Percentiles rank a stretch among this genome's conserved stretches.
Conservation (phyloP, 2,113 vertebrate species). For the Tyto alba region DNA sequence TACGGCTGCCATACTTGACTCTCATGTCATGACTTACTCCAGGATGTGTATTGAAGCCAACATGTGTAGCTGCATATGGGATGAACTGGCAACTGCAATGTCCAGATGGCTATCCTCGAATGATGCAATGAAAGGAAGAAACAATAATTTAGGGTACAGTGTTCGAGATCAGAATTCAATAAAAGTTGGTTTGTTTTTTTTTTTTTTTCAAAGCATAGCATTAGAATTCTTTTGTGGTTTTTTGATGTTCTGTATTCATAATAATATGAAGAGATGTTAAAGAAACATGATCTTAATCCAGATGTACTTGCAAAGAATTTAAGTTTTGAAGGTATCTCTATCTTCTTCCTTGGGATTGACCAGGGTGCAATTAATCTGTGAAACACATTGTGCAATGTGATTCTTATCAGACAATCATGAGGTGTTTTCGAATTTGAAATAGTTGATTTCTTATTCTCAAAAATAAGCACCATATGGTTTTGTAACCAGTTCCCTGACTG, state of each 20-base stretch:
- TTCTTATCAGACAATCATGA: conserved; percentile 38
- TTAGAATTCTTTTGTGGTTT: neutral
- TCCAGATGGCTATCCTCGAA: conserved; percentile 31
- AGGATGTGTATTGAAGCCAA: neutral
- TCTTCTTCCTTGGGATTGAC: conserved; percentile 17
- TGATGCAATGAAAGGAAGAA: neutral
- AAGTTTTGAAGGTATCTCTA: neutral
- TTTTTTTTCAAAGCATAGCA: neutral
- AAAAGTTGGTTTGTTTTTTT: neutral
- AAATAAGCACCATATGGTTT: conserved; percentile 68
- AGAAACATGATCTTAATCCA: neutral
- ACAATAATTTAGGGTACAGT: neutral
- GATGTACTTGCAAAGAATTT: neutral
- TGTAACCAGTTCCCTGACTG: conserved; percentile 40
- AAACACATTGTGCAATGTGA: conserved; percentile 35
- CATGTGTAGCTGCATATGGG: neutral
- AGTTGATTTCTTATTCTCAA: conserved; percentile 61
- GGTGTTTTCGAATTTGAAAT: conserved; percentile 54
- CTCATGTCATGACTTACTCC: neutral
- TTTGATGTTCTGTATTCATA: neutral
- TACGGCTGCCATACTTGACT: neutral
- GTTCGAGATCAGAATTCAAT: conserved; percentile 20
- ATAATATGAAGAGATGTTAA: neutral
- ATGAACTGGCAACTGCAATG: neutral
- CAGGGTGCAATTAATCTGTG: conserved; percentile 17